These are phyloP conservation scores for Littorina saxatilis DNA, from an alignment of 1,140 invertebrate genomes.

Conservation along the genomic window DNA sequence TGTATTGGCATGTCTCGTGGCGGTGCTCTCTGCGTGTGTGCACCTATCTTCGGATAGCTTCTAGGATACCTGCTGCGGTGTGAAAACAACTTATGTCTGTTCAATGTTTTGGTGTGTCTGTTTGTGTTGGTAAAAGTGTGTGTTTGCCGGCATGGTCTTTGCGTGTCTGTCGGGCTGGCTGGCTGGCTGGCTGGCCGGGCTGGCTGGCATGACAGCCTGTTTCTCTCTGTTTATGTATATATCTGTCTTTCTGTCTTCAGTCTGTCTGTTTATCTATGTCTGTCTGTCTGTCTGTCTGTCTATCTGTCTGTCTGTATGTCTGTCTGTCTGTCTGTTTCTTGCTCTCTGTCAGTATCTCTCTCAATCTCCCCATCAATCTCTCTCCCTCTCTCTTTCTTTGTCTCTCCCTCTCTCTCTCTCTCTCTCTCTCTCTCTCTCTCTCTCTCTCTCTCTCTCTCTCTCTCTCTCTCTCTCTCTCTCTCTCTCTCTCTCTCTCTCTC, in stretches of 20 bases:
- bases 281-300: no score
- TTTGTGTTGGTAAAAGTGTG: neutral
- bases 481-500: neutral
- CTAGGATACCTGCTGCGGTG: no score
- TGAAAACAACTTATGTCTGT: neutral
- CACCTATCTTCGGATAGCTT: no score
- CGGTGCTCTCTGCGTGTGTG: no score
- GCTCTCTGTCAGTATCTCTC: no score
- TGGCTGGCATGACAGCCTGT: no score
- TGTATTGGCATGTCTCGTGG: no score
- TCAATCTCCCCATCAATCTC: no score
- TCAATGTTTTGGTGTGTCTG: neutral
- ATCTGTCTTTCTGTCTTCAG: neutral
- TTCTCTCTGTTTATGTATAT: constrained; percentile 17
- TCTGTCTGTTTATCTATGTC: no score
- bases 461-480: constrained; percentile 25
- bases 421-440: constrained; percentile 5
- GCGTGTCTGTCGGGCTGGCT: constrained; percentile 1
- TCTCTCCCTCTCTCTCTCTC: neutral
- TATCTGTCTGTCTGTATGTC: no score
- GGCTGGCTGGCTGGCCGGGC: no score
- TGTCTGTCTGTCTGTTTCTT: no score
- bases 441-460: constrained; percentile 14
- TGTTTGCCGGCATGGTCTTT: neutral
- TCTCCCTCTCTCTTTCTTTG: neutral